Evolutionary conservation across 1,140 invertebrate genomes (phyloP), one percentile per base, ranked within the genome.

Genomic region (Apis mellifera): DNA sequence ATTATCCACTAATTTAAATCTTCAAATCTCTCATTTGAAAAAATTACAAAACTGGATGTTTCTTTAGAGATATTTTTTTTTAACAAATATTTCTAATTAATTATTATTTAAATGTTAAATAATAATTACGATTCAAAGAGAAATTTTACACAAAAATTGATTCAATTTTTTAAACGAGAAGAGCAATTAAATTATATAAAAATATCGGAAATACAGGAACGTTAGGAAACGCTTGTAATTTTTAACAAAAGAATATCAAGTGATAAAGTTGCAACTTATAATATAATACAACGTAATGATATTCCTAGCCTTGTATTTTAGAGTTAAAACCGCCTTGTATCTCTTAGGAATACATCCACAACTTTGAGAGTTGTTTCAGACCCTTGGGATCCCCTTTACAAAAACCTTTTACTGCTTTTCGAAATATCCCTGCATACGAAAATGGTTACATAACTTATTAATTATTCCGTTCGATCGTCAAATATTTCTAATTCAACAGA

Each of bases 341-440:
- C 74, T 66, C 74, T 17, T 23, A 66, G 62, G 74, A 66, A 77
- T 66, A 77, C 65, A 75, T 42, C 50, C 15, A 54, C 26, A 64
- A 54, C 26, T 77, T 54, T 15, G 23, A 77, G 32, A 21, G 19
- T n/a, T 42, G 74, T 77, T 77, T 77, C 74, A 19, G 15, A 19
- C 74, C 26, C 48, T 42, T 66, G 62, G 74, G 62, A 1, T 55
- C 48, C 32, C 42, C 26, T 8, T n/a, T 13, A 26, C 74, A 65
- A 54, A 42, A 77, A 66, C 26, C 62, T 66, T 66, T 50, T 66
- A 42, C 60, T 11, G 60, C 62, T 77, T 54, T 55, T 3, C 50
- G 19, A 26, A 76, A 52, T 60, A 65, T 23, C 12, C 74, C 32
- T 65, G 48, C 26, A 32, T 32, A 42, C 9, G n/a, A 26, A n/a